Evolutionary conservation across 2,888 invertebrate genomes (phyloP), one percentile per base, ranked within the genome.

Genomic region (Acleris sparsana): DNA sequence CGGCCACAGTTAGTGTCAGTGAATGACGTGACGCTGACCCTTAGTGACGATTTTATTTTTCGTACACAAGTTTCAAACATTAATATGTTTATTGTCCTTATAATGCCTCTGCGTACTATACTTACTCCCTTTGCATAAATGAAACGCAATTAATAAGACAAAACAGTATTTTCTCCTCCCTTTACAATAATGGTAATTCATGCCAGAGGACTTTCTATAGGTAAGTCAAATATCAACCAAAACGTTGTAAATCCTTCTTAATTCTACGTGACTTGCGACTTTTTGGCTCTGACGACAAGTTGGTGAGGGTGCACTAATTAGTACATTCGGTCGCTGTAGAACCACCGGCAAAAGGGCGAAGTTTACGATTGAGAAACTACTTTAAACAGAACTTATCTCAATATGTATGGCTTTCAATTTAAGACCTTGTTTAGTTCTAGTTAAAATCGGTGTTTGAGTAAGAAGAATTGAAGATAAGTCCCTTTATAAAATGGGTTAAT

Each of bases 361-460:
- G 84, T 88, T 90, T 82, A 80, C 79, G 78, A 85, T 82, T 75
- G 82, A 77, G 76, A 83, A 82, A 80, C 79, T 80, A 80, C 83
- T 83, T 82, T 80, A 73, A 81, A 78, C 75, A 69, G 75, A 75
- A 77, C 79, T 83, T 83, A 82, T 80, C 77, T 66, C 65, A 67
- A 60, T 66, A 72, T 73, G 73, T 70, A 69, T 68, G 55, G 61
- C 53, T 63, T 67, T 71, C 67, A 68, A 63, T 70, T 74, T 72
- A 70, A 74, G 17, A 46, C 46, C 46, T 46, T 46, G 17, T n/a
- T 46, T n/a, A 17, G n/a, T 46, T 16, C 6, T 16, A 0, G 16
- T n/a, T 53, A 53, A 25, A 49, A 16, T 46, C 1, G 16, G 46
- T 6, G 17, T 46, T 46, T 46, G 16, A 46, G n/a, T 44, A 16